Conservation (phyloP, 2,888 invertebrate species). For the Mesorhabditis sp. region DNA sequence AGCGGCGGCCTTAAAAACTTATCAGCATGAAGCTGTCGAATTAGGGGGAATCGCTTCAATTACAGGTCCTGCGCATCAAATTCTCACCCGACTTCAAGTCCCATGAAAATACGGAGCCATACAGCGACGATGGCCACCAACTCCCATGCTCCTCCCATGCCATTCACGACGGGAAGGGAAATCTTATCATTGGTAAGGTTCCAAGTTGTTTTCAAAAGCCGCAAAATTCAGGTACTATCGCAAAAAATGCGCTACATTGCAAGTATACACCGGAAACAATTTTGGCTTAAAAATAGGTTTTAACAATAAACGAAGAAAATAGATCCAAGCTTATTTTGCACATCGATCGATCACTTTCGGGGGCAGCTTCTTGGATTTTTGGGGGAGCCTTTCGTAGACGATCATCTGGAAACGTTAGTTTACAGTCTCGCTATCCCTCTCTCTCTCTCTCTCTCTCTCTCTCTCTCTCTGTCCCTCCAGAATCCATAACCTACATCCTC, state of each 20-base stretch:
- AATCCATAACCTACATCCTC: neutral
- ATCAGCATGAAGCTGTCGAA: too few relatives aligned
- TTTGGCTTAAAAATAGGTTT: too few relatives aligned
- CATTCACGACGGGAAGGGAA: conserved; percentile 15
- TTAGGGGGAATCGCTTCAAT: neutral
- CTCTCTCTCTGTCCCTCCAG: too few relatives aligned
- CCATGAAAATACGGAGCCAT: conserved; percentile 20
- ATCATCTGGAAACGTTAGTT: neutral
- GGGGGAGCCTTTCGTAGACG: neutral
- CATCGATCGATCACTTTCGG: neutral
- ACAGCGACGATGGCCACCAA: conserved; percentile 27
- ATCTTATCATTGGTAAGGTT: conserved; percentile 27
- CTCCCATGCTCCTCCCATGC: conserved; percentile 22
- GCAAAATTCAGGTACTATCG: neutral
- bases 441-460: too few relatives aligned
- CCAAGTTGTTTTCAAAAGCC: neutral
- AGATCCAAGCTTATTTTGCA: neutral
- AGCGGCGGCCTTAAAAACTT: neutral
- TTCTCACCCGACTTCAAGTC: conserved; percentile 21
- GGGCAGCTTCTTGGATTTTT: neutral
- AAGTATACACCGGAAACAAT: neutral
- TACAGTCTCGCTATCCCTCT: neutral
- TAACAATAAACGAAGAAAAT: too few relatives aligned
- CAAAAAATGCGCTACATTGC: neutral
- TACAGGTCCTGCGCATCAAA: conserved; percentile 23